These are phyloP conservation scores for Agrotis puta DNA, from an alignment of 2,888 invertebrate species.

Conservation along the genomic window DNA sequence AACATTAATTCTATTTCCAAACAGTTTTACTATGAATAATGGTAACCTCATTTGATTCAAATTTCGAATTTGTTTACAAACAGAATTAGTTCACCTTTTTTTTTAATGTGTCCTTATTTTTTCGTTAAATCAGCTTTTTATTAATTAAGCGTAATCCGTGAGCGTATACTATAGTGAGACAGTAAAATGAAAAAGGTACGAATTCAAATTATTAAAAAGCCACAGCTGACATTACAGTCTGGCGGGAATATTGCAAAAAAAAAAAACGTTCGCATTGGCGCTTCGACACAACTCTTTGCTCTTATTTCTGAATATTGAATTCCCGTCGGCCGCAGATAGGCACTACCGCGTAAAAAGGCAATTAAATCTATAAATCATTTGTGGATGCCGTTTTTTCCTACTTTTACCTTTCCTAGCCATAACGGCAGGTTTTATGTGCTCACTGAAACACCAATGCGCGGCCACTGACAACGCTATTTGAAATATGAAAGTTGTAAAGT, in stretches of 20 bases:
- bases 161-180: background rate
- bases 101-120: background rate
- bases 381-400: conserved; percentile 75
- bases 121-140: conserved; percentile 3
- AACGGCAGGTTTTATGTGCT: conserved; percentile 80
- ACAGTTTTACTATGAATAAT: background rate
- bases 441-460: conserved; percentile 75
- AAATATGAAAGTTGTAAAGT: conserved; percentile 88
- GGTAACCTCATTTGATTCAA: background rate
- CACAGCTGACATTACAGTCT: conserved; percentile 40
- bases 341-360: conserved; percentile 81
- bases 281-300: conserved; percentile 74
- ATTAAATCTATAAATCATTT: conserved; percentile 88
- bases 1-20: background rate
- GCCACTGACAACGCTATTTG: conserved; percentile 84
- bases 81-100: background rate
- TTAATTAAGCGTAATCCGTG: background rate
- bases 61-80: background rate
- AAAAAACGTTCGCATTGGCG: conserved; percentile 69
- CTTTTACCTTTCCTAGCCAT: conserved; percentile 77
- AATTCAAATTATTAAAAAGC: conserved; percentile 42
- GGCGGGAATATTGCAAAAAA: conserved; percentile 41
- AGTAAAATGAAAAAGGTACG: conserved; percentile 8
- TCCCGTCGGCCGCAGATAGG: conserved; percentile 75
- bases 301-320: conserved; percentile 88